Conservation (phyloP, 2,113 vertebrate species). For the Thermophis baileyi region DNA sequence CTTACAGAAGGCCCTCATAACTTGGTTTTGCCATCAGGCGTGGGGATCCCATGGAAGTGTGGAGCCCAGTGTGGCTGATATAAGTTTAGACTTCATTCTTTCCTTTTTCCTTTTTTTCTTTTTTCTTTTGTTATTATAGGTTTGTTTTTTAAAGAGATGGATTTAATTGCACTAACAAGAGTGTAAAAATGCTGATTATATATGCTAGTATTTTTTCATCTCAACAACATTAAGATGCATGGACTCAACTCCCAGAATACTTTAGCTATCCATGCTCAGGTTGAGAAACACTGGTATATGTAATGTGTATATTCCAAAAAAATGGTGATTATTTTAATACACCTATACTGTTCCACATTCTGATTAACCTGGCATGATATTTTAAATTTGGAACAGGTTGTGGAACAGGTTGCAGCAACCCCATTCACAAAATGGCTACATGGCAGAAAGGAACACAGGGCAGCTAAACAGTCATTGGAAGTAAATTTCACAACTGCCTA, state of each 20-base stretch:
- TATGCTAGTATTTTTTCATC: neutral
- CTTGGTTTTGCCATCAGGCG: neutral
- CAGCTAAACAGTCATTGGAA: neutral
- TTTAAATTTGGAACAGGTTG: neutral
- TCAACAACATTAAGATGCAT: neutral
- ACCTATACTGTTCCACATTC: neutral
- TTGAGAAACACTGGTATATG: neutral
- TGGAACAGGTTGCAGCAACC: neutral
- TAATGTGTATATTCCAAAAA: neutral
- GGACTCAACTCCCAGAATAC: neutral
- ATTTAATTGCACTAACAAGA: neutral
- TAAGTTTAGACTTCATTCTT: neutral
- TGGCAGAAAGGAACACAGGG: neutral
- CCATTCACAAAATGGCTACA: neutral
- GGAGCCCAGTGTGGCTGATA: neutral
- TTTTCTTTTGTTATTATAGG: neutral
- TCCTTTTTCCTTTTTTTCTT: neutral
- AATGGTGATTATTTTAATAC: neutral
- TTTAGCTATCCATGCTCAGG: neutral
- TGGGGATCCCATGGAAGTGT: neutral
- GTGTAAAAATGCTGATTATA: neutral
- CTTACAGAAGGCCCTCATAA: neutral
- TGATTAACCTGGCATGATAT: neutral
- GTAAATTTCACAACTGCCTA: neutral
- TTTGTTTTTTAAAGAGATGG: neutral